Evolutionary conservation across 92 coral and sea anemone genomes (phyloP).

Genomic region (Porites rus): DNA sequence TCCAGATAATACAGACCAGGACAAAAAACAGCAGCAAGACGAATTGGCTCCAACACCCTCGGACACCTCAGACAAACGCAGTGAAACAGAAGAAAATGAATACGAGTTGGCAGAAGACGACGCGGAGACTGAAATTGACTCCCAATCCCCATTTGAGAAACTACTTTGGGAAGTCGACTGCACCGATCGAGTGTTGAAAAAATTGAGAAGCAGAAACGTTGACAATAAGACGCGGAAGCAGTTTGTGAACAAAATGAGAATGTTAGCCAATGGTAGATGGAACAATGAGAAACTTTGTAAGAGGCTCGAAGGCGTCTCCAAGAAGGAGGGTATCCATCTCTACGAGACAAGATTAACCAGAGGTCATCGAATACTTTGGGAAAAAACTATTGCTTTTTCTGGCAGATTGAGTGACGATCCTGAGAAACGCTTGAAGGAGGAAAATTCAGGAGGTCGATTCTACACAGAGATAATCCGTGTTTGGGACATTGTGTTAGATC

Average conservation of each 20-base stretch:
- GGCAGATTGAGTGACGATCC: constrained; percentile 87
- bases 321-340: constrained; percentile 72
- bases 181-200: constrained; percentile 89
- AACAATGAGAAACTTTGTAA: constrained; percentile 66
- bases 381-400: constrained; percentile 90
- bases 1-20: background rate
- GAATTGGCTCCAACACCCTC: background rate
- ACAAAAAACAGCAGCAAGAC: background rate
- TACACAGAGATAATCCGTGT: constrained; percentile 96
- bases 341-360: constrained; percentile 81
- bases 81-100: background rate
- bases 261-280: constrained; percentile 94
- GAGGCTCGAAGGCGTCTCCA: constrained; percentile 81
- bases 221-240: constrained; percentile 44
- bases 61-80: constrained; percentile 3
- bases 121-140: constrained; percentile 39
- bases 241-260: constrained; percentile 75
- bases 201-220: constrained; percentile 69
- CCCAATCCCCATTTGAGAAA: constrained; percentile 76
- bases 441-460: constrained; percentile 55
- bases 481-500: constrained; percentile 92
- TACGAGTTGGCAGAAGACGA: constrained; percentile 12
- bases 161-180: constrained; percentile 98
- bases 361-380: constrained; percentile 90
- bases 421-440: constrained; percentile 53